A percentile compares a stretch with the other conserved stretches of the same genome.
phyloP scores from a whole-genome alignment of 2,888 invertebrate species.

The Scaptomyza flava region DNA sequence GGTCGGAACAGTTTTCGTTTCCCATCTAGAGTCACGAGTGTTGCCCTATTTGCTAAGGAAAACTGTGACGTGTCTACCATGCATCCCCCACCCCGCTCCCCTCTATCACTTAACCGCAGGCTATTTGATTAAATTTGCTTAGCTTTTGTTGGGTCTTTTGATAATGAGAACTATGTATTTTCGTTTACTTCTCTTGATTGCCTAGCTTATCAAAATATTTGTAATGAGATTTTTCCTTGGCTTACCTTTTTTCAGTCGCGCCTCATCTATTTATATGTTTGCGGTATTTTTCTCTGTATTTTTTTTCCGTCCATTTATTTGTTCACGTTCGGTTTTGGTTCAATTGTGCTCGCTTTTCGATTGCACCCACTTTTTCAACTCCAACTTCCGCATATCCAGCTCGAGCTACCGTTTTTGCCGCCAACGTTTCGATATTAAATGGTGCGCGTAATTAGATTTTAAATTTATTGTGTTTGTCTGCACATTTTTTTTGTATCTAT shows the following conservation, averaged over 20 bases:
- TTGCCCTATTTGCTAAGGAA: constrained; percentile 53
- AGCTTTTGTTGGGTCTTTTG: constrained; percentile 2
- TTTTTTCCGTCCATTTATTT: constrained; percentile 17
- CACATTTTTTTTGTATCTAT: constrained; percentile 18
- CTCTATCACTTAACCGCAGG: constrained; percentile 72
- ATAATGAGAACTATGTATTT: constrained; percentile 53
- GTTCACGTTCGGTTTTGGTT: constrained; percentile 45
- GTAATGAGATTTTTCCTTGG: constrained; percentile 53
- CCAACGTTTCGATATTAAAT: constrained; percentile 69
- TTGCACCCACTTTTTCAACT: constrained; percentile 3
- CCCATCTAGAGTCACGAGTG: not conserved
- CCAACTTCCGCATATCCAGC: constrained; percentile 20
- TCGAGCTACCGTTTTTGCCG: constrained; percentile 29
- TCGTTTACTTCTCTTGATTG: constrained; percentile 27
- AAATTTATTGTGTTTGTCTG: constrained; percentile 70
- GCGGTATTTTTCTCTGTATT: constrained; percentile 33
- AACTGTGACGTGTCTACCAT: constrained; percentile 54
- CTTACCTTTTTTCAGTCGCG: constrained; percentile 41
- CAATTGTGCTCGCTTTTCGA: constrained; percentile 9
- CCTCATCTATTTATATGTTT: constrained; percentile 56
- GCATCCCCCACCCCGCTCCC: not conserved
- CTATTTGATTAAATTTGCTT: constrained; percentile 75
- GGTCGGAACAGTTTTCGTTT: constrained; percentile 1
- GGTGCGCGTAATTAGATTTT: constrained; percentile 79
- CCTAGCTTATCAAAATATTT: constrained; percentile 63